Evolutionary conservation across 2,888 invertebrate genomes (phyloP), one percentile per base, ranked within the genome.

Genomic region (Darwinula stevensoni): DNA sequence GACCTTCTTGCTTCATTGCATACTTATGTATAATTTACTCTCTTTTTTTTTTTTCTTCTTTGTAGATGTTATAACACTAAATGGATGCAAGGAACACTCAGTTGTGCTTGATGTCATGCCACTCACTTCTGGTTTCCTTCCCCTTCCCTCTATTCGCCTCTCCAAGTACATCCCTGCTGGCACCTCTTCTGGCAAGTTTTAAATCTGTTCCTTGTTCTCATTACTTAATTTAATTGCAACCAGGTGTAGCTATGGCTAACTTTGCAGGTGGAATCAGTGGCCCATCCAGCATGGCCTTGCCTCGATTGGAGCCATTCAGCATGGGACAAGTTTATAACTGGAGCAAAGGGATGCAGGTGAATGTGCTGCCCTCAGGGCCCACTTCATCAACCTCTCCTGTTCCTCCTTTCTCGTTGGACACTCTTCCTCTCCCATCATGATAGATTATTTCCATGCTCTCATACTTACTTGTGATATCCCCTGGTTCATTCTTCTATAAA

Each of bases 261-360:
- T n/a, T n/a, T n/a, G n/a, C n/a, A n/a, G n/a, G n/a, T n/a, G n/a
- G n/a, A n/a, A n/a, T n/a, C n/a, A n/a, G n/a, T n/a, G n/a, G n/a
- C n/a, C n/a, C n/a, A 18, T n/a, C 6, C 6, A 18, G 6, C 22
- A 9, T 18, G 6, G n/a, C n/a, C 22, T 18, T 18, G 6, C n/a
- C 22, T 18, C 63, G 75, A 36, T 54, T 80, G 33, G 75, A 80
- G 47, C 78, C 80, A 1, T 84, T 84, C 53, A 69, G 70, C 46
- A 65, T 73, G 0, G 82, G 84, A 0, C 84, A 88, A 52, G 75
- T 88, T 14, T 88, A 82, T 55, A 84, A 86, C 51, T 68, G 69
- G 38, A 78, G 78, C 40, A 78, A 80, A 53, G 78, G 78, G 35
- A 67, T 67, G 47, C 86, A 86, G 52, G 70, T 86, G 17, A 80